These are phyloP conservation scores for Chanos chanos DNA, from an alignment of 2,797 vertebrate genomes.

Conservation along the genomic window DNA sequence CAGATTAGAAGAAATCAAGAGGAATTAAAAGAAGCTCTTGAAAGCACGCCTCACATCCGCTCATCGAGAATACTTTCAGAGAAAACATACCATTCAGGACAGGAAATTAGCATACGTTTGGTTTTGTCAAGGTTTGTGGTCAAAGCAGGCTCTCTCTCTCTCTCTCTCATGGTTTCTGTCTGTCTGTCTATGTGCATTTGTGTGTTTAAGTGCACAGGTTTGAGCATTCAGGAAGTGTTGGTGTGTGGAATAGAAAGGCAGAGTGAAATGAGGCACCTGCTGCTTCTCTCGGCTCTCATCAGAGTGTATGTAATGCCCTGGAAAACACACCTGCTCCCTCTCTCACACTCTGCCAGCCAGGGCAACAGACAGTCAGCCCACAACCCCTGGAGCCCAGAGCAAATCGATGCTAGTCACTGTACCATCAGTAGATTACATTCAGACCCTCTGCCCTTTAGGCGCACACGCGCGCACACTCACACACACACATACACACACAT, in stretches of 20 bases:
- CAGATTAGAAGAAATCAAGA: too few species aligned
- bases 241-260: conserved; percentile 6
- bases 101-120: conserved; percentile 7
- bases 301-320: conserved; percentile 34
- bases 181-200: conserved; percentile 1
- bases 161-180: not conserved
- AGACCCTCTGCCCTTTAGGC: not conserved
- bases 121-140: conserved; percentile 15
- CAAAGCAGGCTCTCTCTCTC: not conserved
- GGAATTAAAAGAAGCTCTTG: too few species aligned
- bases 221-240: not conserved
- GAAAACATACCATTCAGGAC: not conserved
- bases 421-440: conserved; percentile 15
- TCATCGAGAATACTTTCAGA: not conserved
- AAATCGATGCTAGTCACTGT: conserved; percentile 11
- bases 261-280: conserved; percentile 36
- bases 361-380: not conserved
- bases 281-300: conserved; percentile 37
- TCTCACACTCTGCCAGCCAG: conserved; percentile 13
- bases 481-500: not conserved
- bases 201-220: conserved; percentile 1
- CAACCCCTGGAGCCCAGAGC: not conserved
- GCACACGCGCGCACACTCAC: not conserved
- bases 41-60: not conserved
- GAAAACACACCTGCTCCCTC: conserved; percentile 46